Percentiles rank a stretch among this genome's conserved stretches.
Conservation (phyloP, 2,113 vertebrate species). For the Apeltes quadracus region DNA sequence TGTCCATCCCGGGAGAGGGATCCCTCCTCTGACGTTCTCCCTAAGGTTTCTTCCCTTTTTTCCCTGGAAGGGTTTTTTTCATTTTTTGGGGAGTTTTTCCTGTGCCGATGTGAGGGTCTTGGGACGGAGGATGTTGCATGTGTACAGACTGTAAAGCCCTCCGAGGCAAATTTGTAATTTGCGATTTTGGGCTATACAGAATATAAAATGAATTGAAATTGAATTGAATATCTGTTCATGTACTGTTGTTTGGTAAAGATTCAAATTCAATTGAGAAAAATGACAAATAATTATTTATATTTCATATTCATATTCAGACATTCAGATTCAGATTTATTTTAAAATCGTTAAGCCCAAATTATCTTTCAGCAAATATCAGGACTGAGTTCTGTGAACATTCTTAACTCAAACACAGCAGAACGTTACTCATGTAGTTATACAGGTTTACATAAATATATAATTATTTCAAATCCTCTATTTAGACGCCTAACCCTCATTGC, state of each 20-base stretch:
- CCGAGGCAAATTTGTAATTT: too few relatives aligned
- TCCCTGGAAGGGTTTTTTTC: too few relatives aligned
- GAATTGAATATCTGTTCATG: neutral
- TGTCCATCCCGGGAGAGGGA: too few relatives aligned
- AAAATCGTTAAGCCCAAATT: neutral
- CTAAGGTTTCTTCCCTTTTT: too few relatives aligned
- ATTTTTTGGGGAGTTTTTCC: too few relatives aligned
- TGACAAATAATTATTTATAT: neutral
- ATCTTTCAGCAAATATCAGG: neutral
- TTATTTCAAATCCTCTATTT: constrained; percentile 4
- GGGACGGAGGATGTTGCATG: too few relatives aligned
- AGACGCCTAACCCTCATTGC: neutral
- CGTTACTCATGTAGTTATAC: neutral
- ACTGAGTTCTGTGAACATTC: neutral
- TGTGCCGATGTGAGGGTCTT: too few relatives aligned
- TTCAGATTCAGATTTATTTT: too few relatives aligned
- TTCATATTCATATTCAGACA: neutral
- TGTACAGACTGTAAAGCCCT: too few relatives aligned
- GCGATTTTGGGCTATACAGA: too few relatives aligned
- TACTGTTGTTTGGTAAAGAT: neutral
- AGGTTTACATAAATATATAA: neutral
- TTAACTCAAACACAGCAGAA: neutral
- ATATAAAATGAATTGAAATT: too few relatives aligned
- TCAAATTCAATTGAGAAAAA: neutral
- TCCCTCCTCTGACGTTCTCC: too few relatives aligned